phyloP scores from a whole-genome alignment of 1,140 invertebrate species.

The Drosophila littoralis region DNA sequence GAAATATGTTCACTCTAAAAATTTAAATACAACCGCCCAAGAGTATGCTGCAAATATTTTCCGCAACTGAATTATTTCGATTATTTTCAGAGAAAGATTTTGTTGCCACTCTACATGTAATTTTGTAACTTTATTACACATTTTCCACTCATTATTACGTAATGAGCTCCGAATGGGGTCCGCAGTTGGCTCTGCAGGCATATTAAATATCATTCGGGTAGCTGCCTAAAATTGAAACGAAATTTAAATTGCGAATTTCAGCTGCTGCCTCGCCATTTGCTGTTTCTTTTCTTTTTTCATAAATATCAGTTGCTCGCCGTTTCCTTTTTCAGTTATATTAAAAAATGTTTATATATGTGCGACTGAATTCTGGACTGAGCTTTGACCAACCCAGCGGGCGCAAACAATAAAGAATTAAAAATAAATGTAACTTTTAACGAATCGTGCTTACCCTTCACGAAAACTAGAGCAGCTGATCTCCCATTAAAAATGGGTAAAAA shows the following conservation, averaged over 20 bases:
- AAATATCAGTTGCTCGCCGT: constrained; percentile 26
- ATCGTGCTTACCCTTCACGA: constrained; percentile 21
- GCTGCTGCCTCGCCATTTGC: constrained; percentile 24
- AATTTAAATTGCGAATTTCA: constrained; percentile 24
- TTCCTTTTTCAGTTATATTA: constrained; percentile 46
- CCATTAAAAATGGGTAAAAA: no score
- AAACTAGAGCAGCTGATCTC: no score
- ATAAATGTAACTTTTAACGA: background rate
- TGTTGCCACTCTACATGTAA: background rate
- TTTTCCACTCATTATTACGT: constrained; percentile 9
- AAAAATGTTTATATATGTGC: constrained; percentile 49
- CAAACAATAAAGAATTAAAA: constrained; percentile 7
- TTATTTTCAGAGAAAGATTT: background rate
- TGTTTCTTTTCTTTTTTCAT: constrained; percentile 15
- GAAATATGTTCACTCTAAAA: constrained; percentile 15
- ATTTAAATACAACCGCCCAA: constrained; percentile 10
- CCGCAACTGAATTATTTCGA: background rate
- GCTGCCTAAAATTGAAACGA: constrained; percentile 6
- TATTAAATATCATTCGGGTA: constrained; percentile 2
- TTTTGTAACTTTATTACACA: constrained; percentile 6
- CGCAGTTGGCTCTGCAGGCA: background rate
- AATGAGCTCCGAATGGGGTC: constrained; percentile 8
- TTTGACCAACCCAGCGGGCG: constrained; percentile 14
- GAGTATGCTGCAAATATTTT: constrained; percentile 37
- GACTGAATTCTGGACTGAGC: background rate